A percentile compares a stretch with the other conserved stretches of the same genome.
These are phyloP conservation scores for Apostichopus parvimensis DNA, from an alignment of 35 echinoderm and acorn worm species.

Conservation along the genomic window DNA sequence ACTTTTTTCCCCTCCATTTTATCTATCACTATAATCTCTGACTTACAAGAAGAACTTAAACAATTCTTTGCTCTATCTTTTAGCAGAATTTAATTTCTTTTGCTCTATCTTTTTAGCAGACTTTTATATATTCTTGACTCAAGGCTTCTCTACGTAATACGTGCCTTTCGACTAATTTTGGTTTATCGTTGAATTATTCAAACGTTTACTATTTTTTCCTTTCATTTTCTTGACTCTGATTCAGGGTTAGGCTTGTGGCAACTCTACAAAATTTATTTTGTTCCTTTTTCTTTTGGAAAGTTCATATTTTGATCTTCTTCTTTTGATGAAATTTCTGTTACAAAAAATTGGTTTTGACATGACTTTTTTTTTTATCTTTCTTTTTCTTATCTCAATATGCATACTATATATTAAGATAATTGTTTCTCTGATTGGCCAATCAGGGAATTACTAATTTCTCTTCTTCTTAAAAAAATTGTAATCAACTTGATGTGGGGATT, in stretches of 20 bases:
- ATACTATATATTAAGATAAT: too few relatives aligned
- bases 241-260: not conserved
- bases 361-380: too few relatives aligned
- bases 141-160: not conserved
- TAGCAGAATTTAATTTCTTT: not conserved
- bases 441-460: too few relatives aligned
- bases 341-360: too few relatives aligned
- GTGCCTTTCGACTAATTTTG: slow-evolving; percentile 19
- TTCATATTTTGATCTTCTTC: not conserved
- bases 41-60: slow-evolving; percentile 34
- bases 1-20: not conserved
- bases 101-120: not conserved
- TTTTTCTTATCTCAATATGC: too few relatives aligned
- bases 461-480: too few relatives aligned
- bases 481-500: too few relatives aligned
- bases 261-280: too few relatives aligned
- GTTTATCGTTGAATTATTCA: not conserved
- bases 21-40: not conserved
- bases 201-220: not conserved
- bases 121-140: not conserved
- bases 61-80: too few relatives aligned
- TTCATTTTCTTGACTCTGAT: not conserved
- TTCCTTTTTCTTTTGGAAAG: not conserved
- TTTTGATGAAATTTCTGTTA: too few relatives aligned
- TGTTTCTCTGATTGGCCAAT: too few relatives aligned